Percentiles rank a stretch among this genome's conserved stretches.
phyloP scores from a whole-genome alignment of 2,113 vertebrate species.

The Xyrauchen texanus region DNA sequence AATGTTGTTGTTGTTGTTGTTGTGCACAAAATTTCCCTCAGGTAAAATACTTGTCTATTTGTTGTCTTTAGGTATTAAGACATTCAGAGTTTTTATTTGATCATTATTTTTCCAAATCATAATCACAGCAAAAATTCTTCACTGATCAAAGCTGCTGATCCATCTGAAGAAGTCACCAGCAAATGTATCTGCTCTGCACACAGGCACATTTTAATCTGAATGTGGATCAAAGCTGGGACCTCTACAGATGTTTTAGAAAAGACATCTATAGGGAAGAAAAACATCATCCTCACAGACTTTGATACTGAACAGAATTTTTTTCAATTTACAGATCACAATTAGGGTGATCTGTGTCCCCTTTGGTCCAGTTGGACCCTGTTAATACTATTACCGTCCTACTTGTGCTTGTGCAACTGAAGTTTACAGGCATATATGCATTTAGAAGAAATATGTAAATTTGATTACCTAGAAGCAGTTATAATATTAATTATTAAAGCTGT shows the following conservation, averaged over 20 bases:
- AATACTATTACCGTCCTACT: no score
- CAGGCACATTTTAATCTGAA: slow-evolving; percentile 27
- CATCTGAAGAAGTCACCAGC: slow-evolving; percentile 51
- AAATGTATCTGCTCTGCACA: slow-evolving; percentile 49
- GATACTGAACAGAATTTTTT: neutral
- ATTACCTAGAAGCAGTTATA: no score
- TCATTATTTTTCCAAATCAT: slow-evolving; percentile 1
- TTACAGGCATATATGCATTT: no score
- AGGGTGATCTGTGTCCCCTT: no score
- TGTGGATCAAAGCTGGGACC: slow-evolving; percentile 45
- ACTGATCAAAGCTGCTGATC: slow-evolving; percentile 55
- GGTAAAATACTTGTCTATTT: no score
- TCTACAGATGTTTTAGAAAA: slow-evolving; percentile 47
- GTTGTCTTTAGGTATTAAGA: neutral
- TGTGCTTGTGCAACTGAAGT: slow-evolving; percentile 44
- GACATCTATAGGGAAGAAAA: slow-evolving; percentile 17
- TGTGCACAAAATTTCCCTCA: no score
- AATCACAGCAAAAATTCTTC: slow-evolving; percentile 4
- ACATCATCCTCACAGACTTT: slow-evolving; percentile 34
- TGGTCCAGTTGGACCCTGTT: no score
- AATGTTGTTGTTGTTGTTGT: no score
- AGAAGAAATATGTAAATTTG: no score
- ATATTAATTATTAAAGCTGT: no score
- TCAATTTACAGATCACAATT: slow-evolving; percentile 48
- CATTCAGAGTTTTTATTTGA: neutral